Evolutionary conservation across 2,797 vertebrate species (phyloP).

Genomic region (Sternotherus odoratus): DNA sequence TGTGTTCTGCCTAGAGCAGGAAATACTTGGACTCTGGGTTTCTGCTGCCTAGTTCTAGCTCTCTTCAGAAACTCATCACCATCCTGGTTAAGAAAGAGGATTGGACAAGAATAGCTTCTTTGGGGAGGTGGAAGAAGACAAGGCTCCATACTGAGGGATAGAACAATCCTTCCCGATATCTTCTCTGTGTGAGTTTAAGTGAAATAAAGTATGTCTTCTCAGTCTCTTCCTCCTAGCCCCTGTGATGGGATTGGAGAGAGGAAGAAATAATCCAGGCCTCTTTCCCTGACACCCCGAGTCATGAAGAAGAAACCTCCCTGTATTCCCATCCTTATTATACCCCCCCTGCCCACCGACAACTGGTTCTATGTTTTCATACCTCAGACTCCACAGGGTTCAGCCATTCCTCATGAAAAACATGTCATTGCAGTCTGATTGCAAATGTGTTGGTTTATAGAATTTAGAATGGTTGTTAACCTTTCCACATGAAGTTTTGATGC

Average conservation of each 20-base stretch:
- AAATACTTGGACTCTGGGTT: conserved; percentile 29
- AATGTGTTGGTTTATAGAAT: conserved; percentile 21
- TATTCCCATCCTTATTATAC: conserved; percentile 26
- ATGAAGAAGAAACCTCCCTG: not conserved
- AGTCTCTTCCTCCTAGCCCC: conserved; percentile 19
- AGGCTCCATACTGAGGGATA: conserved; percentile 38
- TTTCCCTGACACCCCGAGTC: not conserved
- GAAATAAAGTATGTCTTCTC: conserved; percentile 53
- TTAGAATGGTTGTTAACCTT: conserved; percentile 29
- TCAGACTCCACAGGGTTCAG: not conserved
- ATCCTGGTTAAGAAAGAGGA: not conserved
- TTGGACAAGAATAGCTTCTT: conserved; percentile 3
- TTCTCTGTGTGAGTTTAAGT: conserved; percentile 10
- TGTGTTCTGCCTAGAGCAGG: conserved; percentile 28
- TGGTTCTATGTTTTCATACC: not conserved
- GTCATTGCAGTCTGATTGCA: not conserved
- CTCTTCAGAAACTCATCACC: not conserved
- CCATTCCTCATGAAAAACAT: not conserved
- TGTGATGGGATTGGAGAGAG: not conserved
- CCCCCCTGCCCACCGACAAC: not conserved
- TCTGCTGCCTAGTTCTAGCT: conserved; percentile 10
- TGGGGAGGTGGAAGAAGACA: not conserved
- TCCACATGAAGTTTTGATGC: not conserved
- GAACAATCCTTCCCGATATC: conserved; percentile 32
- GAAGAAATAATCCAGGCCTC: conserved; percentile 46